Base-by-base conservation (phyloP, 2,113 vertebrate species). In the Sinocyclocheilus anshuiensis region DNA sequence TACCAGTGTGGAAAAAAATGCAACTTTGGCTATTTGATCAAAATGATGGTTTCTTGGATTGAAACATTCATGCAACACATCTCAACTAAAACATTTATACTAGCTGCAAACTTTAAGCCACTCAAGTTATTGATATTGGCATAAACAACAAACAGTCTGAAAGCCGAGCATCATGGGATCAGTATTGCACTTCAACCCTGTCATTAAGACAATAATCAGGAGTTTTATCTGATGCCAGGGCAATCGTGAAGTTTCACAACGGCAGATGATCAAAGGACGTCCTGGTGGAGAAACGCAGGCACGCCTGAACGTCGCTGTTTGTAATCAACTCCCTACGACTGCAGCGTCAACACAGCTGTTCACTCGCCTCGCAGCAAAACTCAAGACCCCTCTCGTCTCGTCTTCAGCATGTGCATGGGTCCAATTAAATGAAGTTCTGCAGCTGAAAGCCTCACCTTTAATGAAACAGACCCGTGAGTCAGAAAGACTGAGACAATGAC, bases 321-420 rank as follows among this genome's bases (percentile, higher is more conserved):
- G 65, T 92, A 91, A 93, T 94, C 90, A 92, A 83, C 89, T 91
- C 86, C 89, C 89, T 57, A 36, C 79, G 85, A 89, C 36, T 55
- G 90, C 88, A 92, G 89, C 74, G 89, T 90, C 92, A 92, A 92
- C 91, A 91, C 93, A 94, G 92, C 92, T 94, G 93, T 86, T 85
- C 24, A 74, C 3, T 12, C 36, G 65, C 83, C 50, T 74, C 72
- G 85, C 78, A 89, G 61, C 57, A 72, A 26, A 75, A 72, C 67
- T 57, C 83, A 39, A 7, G 0, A 63, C 26, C 45, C 84, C 29
- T 33, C 65, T 69, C 15, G 15, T n/a, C 67, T 50, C 4, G 7
- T 29, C 71, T 16, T 63, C 0, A 11, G 50, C 48, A 18, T 48
- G 24, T n/a, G 77, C 39, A 42, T 42, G 42, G 20, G 33, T 45